Evolutionary conservation across 2,113 vertebrate species (phyloP), one percentile per base, ranked within the genome.

Genomic region (Cichladusa arquata): DNA sequence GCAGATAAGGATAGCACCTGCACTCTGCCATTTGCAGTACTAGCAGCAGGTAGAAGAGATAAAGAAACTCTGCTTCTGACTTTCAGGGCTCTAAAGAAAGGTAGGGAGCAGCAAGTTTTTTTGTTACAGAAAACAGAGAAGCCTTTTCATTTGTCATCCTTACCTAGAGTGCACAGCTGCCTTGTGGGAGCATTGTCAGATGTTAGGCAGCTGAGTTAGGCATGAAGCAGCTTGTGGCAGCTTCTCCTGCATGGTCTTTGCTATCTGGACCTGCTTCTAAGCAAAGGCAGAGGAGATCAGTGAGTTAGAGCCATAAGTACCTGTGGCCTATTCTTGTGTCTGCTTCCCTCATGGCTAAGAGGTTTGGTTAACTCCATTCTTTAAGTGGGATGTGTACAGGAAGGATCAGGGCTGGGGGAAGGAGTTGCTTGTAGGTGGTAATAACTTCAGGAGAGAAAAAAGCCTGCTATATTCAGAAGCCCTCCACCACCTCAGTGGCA

Each of bases 21-120:
- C 78, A 54, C 57, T 60, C 73, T 92, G 84, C 92, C 88, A 83
- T 92, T 95, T 88, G 48, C 61, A 81, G 56, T 74, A 40, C 77
- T 60, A 86, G 40, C 64, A 92, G 91, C 86, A 85, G 81, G 83
- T 93, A 61, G 73, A 33, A 81, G 76, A 92, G 86, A 95, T 62
- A 88, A 91, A 89, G 77, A 89, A 90, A 71, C 71, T 84, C 69
- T 78, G 22, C 67, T 78, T 92, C 44, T 84, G 80, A 83, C 72
- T 88, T 88, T 60, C 0, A 1, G 38, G 36, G 29, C 60, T 86
- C 22, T 74, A 34, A 78, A 92, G 80, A 86, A 86, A 86, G 72
- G 86, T 60, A 84, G 61, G 51, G 51, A 86, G 76, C 67, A 88
- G 56, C 28, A 78, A 80, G 34, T 20, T 42, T 65, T 94, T 94